Percentiles rank a stretch among this genome's conserved stretches.
Conservation (phyloP, 2,888 invertebrate species). For the Ernsta delagoae region DNA sequence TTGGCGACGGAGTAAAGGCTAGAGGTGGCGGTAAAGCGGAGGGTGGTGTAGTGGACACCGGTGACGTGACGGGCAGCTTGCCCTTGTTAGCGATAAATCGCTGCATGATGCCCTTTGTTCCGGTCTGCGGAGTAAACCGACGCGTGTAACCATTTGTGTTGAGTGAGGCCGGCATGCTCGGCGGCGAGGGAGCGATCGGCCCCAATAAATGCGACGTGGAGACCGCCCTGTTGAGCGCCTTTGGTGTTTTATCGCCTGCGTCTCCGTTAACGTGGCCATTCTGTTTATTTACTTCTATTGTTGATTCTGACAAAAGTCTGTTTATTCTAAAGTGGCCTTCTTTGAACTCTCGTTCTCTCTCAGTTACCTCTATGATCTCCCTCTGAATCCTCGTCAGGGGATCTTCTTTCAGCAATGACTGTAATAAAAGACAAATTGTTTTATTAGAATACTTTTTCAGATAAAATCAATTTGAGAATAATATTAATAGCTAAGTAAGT, state of each 20-base stretch:
- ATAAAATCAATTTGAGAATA: background rate
- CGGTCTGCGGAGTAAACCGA: slow-evolving; percentile 87
- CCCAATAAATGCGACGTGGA: slow-evolving; percentile 77
- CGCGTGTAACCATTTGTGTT: slow-evolving; percentile 81
- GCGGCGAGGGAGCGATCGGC: slow-evolving; percentile 67
- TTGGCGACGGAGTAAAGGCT: slow-evolving; percentile 62
- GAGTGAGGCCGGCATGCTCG: slow-evolving; percentile 64
- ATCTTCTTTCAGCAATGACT: slow-evolving; percentile 87
- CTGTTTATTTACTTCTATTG: slow-evolving; percentile 76
- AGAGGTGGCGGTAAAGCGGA: slow-evolving; percentile 67
- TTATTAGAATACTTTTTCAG: background rate
- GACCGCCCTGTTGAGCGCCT: slow-evolving; percentile 70
- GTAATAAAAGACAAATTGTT: slow-evolving; percentile 53
- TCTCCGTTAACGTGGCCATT: slow-evolving; percentile 74
- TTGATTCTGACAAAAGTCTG: slow-evolving; percentile 76
- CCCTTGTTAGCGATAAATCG: slow-evolving; percentile 93
- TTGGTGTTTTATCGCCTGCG: slow-evolving; percentile 56
- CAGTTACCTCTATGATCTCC: slow-evolving; percentile 94
- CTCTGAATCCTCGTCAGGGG: slow-evolving; percentile 93
- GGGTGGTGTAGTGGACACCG: slow-evolving; percentile 55
- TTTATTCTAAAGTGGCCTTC: slow-evolving; percentile 83
- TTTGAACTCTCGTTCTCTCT: slow-evolving; percentile 92
- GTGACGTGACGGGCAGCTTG: slow-evolving; percentile 79
- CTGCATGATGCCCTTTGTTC: slow-evolving; percentile 93
- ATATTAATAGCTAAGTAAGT: slow-evolving; percentile 14